A percentile compares a stretch with the other conserved stretches of the same genome.
Conservation (phyloP, 2,113 vertebrate genomes). For the Hylia prasina region DNA sequence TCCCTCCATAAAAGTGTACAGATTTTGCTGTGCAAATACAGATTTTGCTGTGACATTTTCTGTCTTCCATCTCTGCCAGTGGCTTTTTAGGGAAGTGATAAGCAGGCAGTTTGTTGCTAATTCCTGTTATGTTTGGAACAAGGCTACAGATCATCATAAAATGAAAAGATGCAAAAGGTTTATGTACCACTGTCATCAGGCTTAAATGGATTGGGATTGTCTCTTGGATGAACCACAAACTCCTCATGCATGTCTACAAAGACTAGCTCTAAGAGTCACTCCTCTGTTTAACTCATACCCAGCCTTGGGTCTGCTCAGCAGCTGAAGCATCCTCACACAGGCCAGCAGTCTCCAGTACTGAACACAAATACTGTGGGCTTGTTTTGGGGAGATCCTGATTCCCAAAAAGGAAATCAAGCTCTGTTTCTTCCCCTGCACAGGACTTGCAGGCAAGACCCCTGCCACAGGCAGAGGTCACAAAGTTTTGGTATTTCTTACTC, state of each 20-base stretch:
- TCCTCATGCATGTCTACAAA: background rate
- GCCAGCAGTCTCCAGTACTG: background rate
- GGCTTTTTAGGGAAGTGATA: background rate
- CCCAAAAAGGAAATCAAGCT: background rate
- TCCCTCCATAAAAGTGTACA: background rate
- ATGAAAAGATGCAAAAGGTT: background rate
- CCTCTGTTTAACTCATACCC: background rate
- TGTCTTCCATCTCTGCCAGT: background rate
- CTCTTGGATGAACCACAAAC: background rate
- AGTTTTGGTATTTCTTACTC: background rate
- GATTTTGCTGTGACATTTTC: background rate
- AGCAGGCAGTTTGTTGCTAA: background rate
- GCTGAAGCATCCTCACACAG: background rate
- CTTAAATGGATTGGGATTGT: background rate
- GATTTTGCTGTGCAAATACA: background rate
- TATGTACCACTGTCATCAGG: background rate
- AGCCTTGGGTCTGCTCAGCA: background rate
- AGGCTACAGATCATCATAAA: background rate
- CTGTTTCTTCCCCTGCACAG: background rate
- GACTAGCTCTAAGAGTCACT: background rate
- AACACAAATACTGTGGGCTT: rapidly evolving
- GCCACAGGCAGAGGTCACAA: background rate
- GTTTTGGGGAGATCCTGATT: background rate
- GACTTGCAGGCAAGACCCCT: background rate
- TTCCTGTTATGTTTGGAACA: background rate